Conservation (phyloP, 2,113 vertebrate species). For the Campylomormyrus numenius region DNA sequence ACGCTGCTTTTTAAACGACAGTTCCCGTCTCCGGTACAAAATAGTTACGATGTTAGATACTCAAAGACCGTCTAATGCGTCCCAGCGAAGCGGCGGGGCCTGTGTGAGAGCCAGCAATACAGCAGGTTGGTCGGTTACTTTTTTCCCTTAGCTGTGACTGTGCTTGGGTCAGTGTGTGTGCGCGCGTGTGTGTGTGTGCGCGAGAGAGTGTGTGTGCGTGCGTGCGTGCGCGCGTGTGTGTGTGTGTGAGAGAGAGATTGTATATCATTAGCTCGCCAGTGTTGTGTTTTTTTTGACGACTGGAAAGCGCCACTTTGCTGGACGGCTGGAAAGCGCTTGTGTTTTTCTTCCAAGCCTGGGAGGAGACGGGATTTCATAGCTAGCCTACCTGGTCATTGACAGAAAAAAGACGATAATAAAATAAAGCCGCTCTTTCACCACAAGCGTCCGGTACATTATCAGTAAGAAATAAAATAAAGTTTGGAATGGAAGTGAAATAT, state of each 20-base stretch:
- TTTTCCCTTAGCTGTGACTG: slow-evolving; percentile 36
- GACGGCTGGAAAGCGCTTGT: slow-evolving; percentile 4
- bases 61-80: slow-evolving; percentile 37
- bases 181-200: slow-evolving; percentile 28
- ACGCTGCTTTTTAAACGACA: slow-evolving; percentile 55
- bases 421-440: not conserved
- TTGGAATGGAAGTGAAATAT: not conserved
- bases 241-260: slow-evolving; percentile 12
- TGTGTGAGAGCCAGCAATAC: slow-evolving; percentile 49
- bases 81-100: slow-evolving; percentile 62
- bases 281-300: slow-evolving; percentile 15
- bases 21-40: slow-evolving; percentile 39
- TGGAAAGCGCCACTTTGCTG: slow-evolving; percentile 7
- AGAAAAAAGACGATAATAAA: not conserved
- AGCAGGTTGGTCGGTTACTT: slow-evolving; percentile 42
- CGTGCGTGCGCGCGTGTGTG: not conserved
- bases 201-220: not conserved
- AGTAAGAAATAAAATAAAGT: not conserved
- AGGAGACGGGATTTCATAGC: not conserved
- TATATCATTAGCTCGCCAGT: slow-evolving; percentile 14
- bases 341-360: slow-evolving; percentile 2
- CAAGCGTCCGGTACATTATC: not conserved
- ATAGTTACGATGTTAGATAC: slow-evolving; percentile 53
- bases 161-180: slow-evolving; percentile 18
- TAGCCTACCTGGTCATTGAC: slow-evolving; percentile 2